phyloP scores from a whole-genome alignment of 2,888 invertebrate genomes.

The Tholera decimalis region DNA sequence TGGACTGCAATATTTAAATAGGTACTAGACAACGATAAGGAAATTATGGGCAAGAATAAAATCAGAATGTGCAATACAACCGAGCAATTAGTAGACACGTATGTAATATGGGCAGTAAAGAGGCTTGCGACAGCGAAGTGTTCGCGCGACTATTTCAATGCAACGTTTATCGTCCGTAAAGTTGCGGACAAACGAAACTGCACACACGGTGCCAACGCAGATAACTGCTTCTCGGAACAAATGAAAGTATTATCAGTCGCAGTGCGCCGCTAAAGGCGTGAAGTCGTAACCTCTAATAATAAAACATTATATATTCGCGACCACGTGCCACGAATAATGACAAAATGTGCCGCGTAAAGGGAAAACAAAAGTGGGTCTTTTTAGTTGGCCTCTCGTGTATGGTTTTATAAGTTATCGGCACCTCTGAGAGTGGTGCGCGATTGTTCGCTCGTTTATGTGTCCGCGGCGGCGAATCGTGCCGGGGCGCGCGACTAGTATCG shows the following conservation, averaged over 20 bases:
- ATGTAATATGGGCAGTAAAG: slow-evolving; percentile 52
- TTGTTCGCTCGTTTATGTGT: slow-evolving; percentile 73
- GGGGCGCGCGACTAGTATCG: slow-evolving; percentile 63
- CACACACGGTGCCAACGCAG: slow-evolving; percentile 70
- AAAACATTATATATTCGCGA: slow-evolving; percentile 90
- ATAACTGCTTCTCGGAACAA: slow-evolving; percentile 88
- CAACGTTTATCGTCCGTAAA: slow-evolving; percentile 67
- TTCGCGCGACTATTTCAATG: slow-evolving; percentile 64
- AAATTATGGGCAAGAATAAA: slow-evolving; percentile 24
- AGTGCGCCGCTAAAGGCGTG: slow-evolving; percentile 85
- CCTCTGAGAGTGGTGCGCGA: slow-evolving; percentile 73
- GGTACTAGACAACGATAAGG: slow-evolving; percentile 6
- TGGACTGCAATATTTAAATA: not conserved
- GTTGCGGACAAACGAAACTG: slow-evolving; percentile 67
- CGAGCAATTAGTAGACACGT: slow-evolving; percentile 60
- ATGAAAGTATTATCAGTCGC: slow-evolving; percentile 88
- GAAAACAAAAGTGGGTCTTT: slow-evolving; percentile 86
- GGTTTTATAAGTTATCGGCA: slow-evolving; percentile 84
- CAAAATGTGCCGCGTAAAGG: slow-evolving; percentile 82
- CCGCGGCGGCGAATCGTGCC: slow-evolving; percentile 58
- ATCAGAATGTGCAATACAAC: slow-evolving; percentile 21
- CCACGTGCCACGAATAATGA: slow-evolving; percentile 90
- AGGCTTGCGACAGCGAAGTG: slow-evolving; percentile 51
- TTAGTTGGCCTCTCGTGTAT: slow-evolving; percentile 76
- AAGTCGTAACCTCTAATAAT: slow-evolving; percentile 89